These are phyloP conservation scores for Synergus itoensis DNA, from an alignment of 2,888 invertebrate genomes.

Conservation along the genomic window DNA sequence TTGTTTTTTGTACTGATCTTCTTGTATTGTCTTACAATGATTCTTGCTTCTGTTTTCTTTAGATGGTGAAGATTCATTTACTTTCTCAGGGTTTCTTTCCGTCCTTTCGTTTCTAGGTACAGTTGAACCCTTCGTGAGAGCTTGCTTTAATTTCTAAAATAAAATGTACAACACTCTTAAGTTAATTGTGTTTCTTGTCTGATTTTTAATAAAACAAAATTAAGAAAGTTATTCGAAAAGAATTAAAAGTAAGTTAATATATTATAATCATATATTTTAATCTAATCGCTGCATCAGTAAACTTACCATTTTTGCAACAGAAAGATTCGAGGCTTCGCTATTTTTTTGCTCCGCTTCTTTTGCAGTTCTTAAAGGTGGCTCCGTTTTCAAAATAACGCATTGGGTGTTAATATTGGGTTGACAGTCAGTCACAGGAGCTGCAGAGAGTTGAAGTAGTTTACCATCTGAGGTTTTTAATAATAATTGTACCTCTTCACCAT, in stretches of 20 bases:
- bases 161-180: slow-evolving; percentile 23
- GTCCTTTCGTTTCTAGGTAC: slow-evolving; percentile 36
- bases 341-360: slow-evolving; percentile 49
- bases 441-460: slow-evolving; percentile 78
- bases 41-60: slow-evolving; percentile 65
- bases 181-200: neutral
- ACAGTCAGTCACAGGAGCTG: slow-evolving; percentile 68
- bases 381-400: slow-evolving; percentile 64
- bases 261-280: no score
- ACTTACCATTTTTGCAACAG: slow-evolving; percentile 74
- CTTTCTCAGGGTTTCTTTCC: slow-evolving; percentile 38
- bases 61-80: slow-evolving; percentile 40
- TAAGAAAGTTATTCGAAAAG: neutral
- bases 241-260: no score
- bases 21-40: slow-evolving; percentile 57
- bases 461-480: slow-evolving; percentile 80
- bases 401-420: slow-evolving; percentile 53
- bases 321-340: slow-evolving; percentile 54
- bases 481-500: slow-evolving; percentile 77
- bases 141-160: slow-evolving; percentile 78
- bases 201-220: neutral
- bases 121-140: slow-evolving; percentile 67
- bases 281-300: neutral
- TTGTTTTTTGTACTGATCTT: slow-evolving; percentile 66
- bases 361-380: slow-evolving; percentile 59